Conservation (phyloP, 2,797 vertebrate genomes). For the Rhinogobio ventralis region DNA sequence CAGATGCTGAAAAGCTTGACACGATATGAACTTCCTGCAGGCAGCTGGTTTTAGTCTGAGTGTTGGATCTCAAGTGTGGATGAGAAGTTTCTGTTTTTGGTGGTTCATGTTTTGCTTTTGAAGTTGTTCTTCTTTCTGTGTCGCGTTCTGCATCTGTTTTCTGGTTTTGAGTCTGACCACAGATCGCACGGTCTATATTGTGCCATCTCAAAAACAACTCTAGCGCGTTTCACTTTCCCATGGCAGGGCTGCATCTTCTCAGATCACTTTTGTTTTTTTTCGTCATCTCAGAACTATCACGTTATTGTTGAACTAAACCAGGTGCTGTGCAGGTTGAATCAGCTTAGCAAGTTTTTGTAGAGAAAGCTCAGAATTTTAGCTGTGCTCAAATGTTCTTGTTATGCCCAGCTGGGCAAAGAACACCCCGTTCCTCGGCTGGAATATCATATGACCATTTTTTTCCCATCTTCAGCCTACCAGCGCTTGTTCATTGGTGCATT, state of each 20-base stretch:
- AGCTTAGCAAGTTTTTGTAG: conserved; percentile 2
- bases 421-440: neutral
- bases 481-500: neutral
- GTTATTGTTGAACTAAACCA: conserved; percentile 5
- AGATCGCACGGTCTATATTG: neutral
- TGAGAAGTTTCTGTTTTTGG: neutral
- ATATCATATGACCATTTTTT: neutral
- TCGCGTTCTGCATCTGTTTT: conserved; percentile 3
- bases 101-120: conserved; percentile 22
- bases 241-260: neutral
- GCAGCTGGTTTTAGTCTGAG: neutral
- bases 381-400: conserved; percentile 23
- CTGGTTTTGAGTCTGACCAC: conserved; percentile 20
- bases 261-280: neutral
- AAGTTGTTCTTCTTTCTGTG: conserved; percentile 9
- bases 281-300: neutral
- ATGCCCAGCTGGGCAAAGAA: conserved; percentile 19
- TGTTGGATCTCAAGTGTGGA: neutral
- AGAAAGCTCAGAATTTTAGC: conserved; percentile 30
- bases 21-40: neutral
- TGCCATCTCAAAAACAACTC: neutral
- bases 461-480: neutral
- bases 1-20: neutral
- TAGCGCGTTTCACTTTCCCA: neutral
- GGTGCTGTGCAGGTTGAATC: conserved; percentile 36